Evolutionary conservation across 2,797 vertebrate genomes (phyloP).

Genomic region (Poeciliopsis gracilis): DNA sequence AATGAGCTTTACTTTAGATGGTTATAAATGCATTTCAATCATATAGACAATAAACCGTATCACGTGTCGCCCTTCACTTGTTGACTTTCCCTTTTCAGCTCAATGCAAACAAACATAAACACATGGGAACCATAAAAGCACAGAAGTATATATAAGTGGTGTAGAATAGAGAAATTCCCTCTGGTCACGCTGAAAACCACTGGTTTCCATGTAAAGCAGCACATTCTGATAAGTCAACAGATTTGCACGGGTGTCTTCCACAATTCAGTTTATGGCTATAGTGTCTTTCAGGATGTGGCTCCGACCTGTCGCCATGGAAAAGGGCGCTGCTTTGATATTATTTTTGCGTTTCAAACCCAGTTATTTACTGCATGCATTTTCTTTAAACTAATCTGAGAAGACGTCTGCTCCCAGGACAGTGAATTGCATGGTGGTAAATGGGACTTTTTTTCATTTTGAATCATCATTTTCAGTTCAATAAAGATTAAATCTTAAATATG

Average conservation of each 20-base stretch:
- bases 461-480: neutral
- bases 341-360: slow-evolving; percentile 58
- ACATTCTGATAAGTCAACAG: slow-evolving; percentile 66
- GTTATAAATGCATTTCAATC: slow-evolving; percentile 48
- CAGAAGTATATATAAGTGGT: slow-evolving; percentile 50
- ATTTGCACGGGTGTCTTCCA: slow-evolving; percentile 53
- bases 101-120: slow-evolving; percentile 62
- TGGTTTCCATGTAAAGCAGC: slow-evolving; percentile 71
- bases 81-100: slow-evolving; percentile 66
- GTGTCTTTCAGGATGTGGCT: slow-evolving; percentile 54
- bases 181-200: slow-evolving; percentile 64
- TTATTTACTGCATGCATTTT: slow-evolving; percentile 64
- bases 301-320: slow-evolving; percentile 59
- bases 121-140: slow-evolving; percentile 60
- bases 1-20: slow-evolving; percentile 25
- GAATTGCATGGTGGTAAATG: slow-evolving; percentile 47
- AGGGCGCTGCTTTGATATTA: slow-evolving; percentile 64
- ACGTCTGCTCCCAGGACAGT: slow-evolving; percentile 45
- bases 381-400: slow-evolving; percentile 60
- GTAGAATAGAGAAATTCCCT: slow-evolving; percentile 51
- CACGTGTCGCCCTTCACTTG: slow-evolving; percentile 46
- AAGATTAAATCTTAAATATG: neutral
- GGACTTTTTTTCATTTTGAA: slow-evolving; percentile 24
- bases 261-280: slow-evolving; percentile 61
- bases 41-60: slow-evolving; percentile 20